Evolutionary conservation across 2,797 vertebrate species (phyloP).

Genomic region (Pangasius krempfi): DNA sequence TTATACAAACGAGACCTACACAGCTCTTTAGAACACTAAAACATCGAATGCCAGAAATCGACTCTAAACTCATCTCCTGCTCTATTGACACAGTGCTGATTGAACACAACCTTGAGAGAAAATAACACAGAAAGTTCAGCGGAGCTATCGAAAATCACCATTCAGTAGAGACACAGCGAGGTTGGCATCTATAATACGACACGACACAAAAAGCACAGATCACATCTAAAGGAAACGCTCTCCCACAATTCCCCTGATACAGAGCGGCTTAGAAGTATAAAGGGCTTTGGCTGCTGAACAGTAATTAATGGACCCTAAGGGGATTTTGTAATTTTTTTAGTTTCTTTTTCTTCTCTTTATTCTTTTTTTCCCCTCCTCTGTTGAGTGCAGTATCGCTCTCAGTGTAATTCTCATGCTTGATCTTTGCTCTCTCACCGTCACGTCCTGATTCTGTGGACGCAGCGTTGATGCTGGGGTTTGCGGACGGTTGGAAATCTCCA

Average conservation of each 20-base stretch:
- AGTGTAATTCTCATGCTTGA: neutral
- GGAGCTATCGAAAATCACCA: neutral
- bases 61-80: neutral
- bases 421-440: conserved; percentile 79
- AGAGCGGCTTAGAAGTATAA: conserved; percentile 44
- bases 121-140: neutral
- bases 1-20: neutral
- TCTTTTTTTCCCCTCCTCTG: neutral
- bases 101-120: neutral
- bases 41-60: neutral
- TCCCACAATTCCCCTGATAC: conserved; percentile 30
- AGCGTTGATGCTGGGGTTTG: conserved; percentile 83
- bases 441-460: conserved; percentile 93
- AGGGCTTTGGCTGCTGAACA: conserved; percentile 13
- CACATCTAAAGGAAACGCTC: conserved; percentile 15
- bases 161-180: neutral
- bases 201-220: neutral
- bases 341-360: neutral
- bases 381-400: neutral
- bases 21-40: neutral
- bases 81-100: neutral
- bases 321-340: conserved; percentile 6
- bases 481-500: conserved; percentile 94
- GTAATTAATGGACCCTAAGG: conserved; percentile 32
- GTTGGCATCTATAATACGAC: conserved; percentile 8